Conservation (phyloP, 1,140 invertebrate species). For the Sitophilus oryzae region DNA sequence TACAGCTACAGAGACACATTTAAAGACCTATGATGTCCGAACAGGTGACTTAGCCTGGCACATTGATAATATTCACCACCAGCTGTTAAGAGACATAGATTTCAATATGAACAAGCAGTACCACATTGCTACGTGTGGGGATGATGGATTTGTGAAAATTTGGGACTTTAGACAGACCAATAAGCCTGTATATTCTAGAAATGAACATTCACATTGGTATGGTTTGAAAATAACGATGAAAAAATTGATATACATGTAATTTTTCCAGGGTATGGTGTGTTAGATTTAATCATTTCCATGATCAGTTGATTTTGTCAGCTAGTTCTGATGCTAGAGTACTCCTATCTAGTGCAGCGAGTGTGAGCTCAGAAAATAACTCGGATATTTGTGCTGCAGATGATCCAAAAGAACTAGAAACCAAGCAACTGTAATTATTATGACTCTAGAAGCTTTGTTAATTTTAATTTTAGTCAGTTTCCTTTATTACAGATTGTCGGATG, state of each 20-base stretch:
- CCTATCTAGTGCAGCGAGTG: conserved; percentile 76
- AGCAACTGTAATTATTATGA: conserved; percentile 36
- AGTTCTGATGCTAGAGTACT: conserved; percentile 92
- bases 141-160: conserved; percentile 90
- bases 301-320: conserved; percentile 90
- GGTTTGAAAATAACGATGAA: conserved; percentile 11
- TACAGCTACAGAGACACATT: conserved; percentile 59
- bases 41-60: conserved; percentile 66
- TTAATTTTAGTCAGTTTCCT: no score
- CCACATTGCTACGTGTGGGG: conserved; percentile 86
- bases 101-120: conserved; percentile 97
- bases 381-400: conserved; percentile 29
- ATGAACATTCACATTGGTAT: conserved; percentile 93
- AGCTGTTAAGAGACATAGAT: conserved; percentile 85
- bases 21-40: conserved; percentile 84
- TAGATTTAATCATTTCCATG: conserved; percentile 92
- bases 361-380: conserved; percentile 60
- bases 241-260: conserved; percentile 10
- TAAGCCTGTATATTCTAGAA: conserved; percentile 71
- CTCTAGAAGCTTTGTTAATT: no score
- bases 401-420: conserved; percentile 31
- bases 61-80: conserved; percentile 81
- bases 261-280: conserved; percentile 82
- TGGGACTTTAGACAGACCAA: conserved; percentile 87
- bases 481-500: conserved; percentile 62